Evolutionary conservation across 2,797 vertebrate genomes (phyloP).

Genomic region (Eupleurogrammus muticus): DNA sequence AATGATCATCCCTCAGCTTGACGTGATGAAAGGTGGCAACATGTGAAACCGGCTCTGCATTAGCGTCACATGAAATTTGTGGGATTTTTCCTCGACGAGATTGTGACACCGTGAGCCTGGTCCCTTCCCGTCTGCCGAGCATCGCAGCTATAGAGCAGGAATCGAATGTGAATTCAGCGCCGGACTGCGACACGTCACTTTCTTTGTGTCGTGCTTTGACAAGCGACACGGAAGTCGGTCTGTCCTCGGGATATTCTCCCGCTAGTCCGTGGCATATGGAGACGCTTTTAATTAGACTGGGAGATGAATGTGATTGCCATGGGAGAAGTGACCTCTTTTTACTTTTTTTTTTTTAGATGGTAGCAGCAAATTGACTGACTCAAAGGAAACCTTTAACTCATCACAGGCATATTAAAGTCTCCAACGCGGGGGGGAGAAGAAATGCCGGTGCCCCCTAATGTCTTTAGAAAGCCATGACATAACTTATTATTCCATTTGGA

Average conservation of each 20-base stretch:
- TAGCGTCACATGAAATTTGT: not conserved
- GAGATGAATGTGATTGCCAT: slow-evolving; percentile 32
- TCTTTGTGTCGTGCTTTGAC: not conserved
- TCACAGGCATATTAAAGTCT: not conserved
- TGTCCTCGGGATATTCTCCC: slow-evolving; percentile 2
- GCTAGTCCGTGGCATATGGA: slow-evolving; percentile 7
- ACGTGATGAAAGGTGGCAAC: slow-evolving; percentile 11
- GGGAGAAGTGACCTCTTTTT: slow-evolving; percentile 40
- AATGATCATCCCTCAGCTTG: not conserved
- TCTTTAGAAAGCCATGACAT: not conserved
- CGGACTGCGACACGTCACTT: not conserved
- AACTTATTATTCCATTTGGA: slow-evolving; percentile 15
- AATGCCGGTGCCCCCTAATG: not conserved
- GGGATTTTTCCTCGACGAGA: too few species aligned
- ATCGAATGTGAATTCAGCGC: not conserved
- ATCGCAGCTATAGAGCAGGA: too few species aligned
- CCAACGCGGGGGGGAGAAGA: not conserved
- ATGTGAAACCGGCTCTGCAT: not conserved
- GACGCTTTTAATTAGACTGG: slow-evolving; percentile 38
- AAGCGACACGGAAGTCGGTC: not conserved
- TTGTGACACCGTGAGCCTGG: too few species aligned
- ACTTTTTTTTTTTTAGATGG: too few species aligned
- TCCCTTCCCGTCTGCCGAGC: not conserved
- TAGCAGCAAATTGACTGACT: slow-evolving; percentile 3
- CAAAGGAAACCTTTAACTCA: slow-evolving; percentile 9